phyloP scores from a whole-genome alignment of 2,888 invertebrate species.

The Tanytarsus gracilentus region DNA sequence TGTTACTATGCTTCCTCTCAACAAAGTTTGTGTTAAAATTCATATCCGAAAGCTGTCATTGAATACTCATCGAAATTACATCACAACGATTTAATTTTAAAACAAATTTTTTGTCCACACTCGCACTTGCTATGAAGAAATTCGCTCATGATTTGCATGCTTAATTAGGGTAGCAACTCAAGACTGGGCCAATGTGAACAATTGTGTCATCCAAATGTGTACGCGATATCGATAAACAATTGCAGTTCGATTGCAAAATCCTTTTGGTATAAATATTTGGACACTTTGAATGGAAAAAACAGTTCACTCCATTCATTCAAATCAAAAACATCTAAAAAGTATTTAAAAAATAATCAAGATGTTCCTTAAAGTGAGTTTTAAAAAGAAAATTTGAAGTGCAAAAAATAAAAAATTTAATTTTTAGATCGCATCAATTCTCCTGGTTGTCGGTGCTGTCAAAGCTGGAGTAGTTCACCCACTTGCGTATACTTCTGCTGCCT shows the following conservation, averaged over 20 bases:
- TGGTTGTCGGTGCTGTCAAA: constrained; percentile 39
- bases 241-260: constrained; percentile 16
- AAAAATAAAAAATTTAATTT: constrained; percentile 25
- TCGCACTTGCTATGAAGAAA: constrained; percentile 10
- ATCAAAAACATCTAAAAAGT: constrained; percentile 32
- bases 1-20: too few relatives aligned
- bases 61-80: too few relatives aligned
- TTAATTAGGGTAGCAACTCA: background rate
- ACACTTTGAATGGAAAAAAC: constrained; percentile 39
- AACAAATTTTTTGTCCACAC: background rate
- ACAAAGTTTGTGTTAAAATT: too few relatives aligned
- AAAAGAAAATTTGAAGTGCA: background rate
- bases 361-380: constrained; percentile 43
- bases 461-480: constrained; percentile 38
- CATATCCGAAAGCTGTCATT: too few relatives aligned
- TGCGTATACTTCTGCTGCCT: constrained; percentile 31
- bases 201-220: constrained; percentile 1
- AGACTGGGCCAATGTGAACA: background rate
- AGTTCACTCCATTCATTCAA: constrained; percentile 44
- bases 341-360: constrained; percentile 42
- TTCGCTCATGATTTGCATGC: background rate
- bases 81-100: too few relatives aligned
- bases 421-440: constrained; percentile 40
- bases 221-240: constrained; percentile 17
- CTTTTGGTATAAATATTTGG: constrained; percentile 27